A percentile compares a stretch with the other conserved stretches of the same genome.
Conservation (phyloP, 2,888 invertebrate genomes). For the Melieria omissa region DNA sequence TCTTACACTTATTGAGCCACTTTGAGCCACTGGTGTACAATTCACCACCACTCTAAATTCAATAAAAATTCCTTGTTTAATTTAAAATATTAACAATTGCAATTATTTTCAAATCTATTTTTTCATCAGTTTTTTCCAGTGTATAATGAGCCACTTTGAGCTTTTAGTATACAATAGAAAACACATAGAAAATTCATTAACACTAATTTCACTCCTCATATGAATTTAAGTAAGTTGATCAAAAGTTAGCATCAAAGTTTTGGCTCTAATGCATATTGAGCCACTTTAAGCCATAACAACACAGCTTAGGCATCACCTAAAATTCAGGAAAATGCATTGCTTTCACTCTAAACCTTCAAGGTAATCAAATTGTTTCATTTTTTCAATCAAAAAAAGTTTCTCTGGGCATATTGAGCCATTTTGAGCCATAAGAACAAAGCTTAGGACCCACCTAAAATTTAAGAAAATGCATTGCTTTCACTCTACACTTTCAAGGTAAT, state of each 20-base stretch:
- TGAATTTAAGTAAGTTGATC: no score
- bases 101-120: no score
- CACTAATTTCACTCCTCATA: background rate
- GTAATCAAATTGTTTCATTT: no score
- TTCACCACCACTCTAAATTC: no score
- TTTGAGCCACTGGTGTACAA: background rate
- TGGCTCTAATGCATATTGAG: background rate
- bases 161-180: background rate
- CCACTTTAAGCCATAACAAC: background rate
- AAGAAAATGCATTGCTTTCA: background rate
- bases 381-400: no score
- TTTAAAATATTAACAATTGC: no score
- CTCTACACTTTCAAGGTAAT: background rate
- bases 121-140: no score
- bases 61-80: no score
- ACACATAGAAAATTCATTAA: background rate
- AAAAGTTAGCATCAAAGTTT: background rate
- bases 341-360: no score
- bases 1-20: background rate
- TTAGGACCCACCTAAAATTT: background rate
- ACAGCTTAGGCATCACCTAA: background rate
- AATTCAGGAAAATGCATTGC: no score
- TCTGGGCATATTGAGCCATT: background rate
- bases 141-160: constrained; percentile 23
- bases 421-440: background rate